Evolutionary conservation across 2,797 vertebrate genomes (phyloP).

Genomic region (Aldrovandia affinis): DNA sequence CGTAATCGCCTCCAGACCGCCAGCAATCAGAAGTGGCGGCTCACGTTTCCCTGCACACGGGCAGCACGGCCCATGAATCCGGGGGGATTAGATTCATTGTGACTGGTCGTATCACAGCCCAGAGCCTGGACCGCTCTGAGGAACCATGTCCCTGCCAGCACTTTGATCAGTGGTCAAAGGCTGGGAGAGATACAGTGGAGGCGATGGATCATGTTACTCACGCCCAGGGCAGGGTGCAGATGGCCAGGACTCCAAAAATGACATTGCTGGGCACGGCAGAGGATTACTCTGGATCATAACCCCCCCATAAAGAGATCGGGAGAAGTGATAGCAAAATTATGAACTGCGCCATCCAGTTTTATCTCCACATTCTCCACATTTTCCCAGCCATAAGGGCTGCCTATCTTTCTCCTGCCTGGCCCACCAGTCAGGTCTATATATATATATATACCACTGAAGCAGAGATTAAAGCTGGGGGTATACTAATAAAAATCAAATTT

Average conservation of each 20-base stretch:
- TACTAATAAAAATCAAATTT: no score
- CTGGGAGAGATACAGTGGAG: neutral
- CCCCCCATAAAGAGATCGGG: neutral
- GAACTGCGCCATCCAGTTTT: neutral
- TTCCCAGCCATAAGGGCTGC: neutral
- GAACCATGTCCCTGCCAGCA: neutral
- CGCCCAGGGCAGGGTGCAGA: neutral
- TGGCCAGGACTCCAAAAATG: no score
- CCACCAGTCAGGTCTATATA: neutral
- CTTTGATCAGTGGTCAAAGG: constrained; percentile 34
- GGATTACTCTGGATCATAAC: neutral
- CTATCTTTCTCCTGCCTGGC: neutral
- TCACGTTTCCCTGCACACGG: constrained; percentile 60
- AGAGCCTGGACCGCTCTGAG: neutral
- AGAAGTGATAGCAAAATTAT: neutral
- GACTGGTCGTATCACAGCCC: constrained; percentile 54
- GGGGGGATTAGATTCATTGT: constrained; percentile 47
- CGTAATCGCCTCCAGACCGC: constrained; percentile 60
- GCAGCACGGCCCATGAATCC: constrained; percentile 44
- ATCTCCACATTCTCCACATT: constrained; percentile 9
- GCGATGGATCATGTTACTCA: neutral
- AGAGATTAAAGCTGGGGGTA: no score
- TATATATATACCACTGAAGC: no score
- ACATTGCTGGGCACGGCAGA: no score
- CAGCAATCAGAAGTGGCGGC: constrained; percentile 34